Conservation (phyloP, 2,797 vertebrate genomes). For the Notolabrus celidotus region DNA sequence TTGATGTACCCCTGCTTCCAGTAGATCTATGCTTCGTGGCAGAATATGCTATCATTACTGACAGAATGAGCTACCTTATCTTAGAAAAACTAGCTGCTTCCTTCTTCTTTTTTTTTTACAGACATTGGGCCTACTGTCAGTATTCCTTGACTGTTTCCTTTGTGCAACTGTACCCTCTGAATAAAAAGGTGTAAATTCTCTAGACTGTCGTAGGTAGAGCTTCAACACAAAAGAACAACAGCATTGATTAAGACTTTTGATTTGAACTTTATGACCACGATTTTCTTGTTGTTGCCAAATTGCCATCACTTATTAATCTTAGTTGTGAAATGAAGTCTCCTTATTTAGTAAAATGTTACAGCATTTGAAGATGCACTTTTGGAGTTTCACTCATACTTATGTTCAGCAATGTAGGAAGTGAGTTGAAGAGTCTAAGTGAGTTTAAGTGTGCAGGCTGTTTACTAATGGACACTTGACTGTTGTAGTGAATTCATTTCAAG, state of each 20-base stretch:
- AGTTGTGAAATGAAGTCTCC: slow-evolving; percentile 8
- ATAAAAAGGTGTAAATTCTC: too few relatives aligned
- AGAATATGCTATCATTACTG: too few relatives aligned
- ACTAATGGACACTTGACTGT: slow-evolving; percentile 19
- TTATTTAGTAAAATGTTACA: neutral
- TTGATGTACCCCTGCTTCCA: too few relatives aligned
- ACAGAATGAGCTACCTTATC: too few relatives aligned
- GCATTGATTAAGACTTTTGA: neutral
- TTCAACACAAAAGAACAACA: neutral
- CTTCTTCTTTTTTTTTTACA: too few relatives aligned
- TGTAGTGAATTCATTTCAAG: slow-evolving; percentile 3
- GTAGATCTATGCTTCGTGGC: too few relatives aligned
- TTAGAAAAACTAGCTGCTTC: too few relatives aligned
- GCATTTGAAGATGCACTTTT: neutral
- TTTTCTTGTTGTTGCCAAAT: slow-evolving; percentile 16
- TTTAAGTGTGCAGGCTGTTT: neutral
- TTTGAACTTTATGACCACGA: slow-evolving; percentile 4
- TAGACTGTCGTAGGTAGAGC: neutral
- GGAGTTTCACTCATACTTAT: neutral
- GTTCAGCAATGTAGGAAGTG: neutral
- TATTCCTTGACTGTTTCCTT: too few relatives aligned
- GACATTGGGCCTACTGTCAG: too few relatives aligned
- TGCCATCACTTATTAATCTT: slow-evolving; percentile 1
- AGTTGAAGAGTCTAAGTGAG: neutral
- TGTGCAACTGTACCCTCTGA: too few relatives aligned